A percentile compares a stretch with the other conserved stretches of the same genome.
Conservation (phyloP, 2,797 vertebrate species). For the Parambassis ranga region DNA sequence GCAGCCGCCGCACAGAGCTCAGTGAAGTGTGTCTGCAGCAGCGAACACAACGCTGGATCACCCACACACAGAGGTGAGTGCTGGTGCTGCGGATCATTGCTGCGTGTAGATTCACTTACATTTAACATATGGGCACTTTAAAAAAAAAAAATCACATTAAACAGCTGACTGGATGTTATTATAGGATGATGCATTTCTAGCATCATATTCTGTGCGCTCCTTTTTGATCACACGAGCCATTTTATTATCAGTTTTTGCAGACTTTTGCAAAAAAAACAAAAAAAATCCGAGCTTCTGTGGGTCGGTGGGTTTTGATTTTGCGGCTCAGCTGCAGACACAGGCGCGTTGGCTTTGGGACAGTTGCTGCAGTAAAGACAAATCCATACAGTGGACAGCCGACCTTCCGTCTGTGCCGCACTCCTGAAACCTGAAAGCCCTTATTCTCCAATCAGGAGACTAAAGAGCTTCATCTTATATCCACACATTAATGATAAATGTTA, state of each 20-base stretch:
- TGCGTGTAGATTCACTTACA: too few relatives aligned
- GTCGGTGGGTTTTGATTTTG: neutral
- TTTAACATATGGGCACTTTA: too few relatives aligned
- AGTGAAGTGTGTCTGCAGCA: constrained; percentile 56
- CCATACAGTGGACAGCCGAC: constrained; percentile 37
- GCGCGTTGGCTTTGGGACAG: constrained; percentile 60
- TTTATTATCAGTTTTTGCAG: neutral
- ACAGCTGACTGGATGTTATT: constrained; percentile 24
- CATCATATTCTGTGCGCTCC: neutral
- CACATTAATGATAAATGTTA: too few relatives aligned
- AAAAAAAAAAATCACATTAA: neutral
- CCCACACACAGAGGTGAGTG: constrained; percentile 59
- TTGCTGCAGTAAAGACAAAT: constrained; percentile 59
- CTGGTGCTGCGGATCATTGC: neutral
- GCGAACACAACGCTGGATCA: constrained; percentile 64
- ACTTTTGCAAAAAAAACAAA: neutral
- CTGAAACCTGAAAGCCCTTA: constrained; percentile 5
- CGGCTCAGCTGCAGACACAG: constrained; percentile 14
- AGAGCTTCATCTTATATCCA: too few relatives aligned
- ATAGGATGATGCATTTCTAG: neutral
- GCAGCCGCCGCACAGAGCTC: constrained; percentile 30
- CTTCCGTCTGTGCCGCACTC: constrained; percentile 50
- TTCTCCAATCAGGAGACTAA: neutral
- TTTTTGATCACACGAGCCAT: neutral
- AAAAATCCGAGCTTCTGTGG: neutral